Conservation (phyloP, 2,888 invertebrate genomes). For the Scaptodrosophila latifasciaeformis region DNA sequence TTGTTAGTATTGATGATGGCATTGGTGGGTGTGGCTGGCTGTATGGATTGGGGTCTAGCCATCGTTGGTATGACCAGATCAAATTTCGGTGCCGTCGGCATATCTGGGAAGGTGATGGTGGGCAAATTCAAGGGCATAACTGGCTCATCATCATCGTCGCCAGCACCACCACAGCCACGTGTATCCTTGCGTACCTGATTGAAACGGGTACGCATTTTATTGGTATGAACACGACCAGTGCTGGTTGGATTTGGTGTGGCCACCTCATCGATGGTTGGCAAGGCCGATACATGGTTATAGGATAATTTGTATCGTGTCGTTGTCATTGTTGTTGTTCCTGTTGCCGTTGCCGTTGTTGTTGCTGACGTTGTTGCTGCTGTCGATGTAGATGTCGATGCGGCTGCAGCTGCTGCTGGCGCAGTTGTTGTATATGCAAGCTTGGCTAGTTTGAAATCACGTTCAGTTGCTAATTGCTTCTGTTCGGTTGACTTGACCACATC, state of each 20-base stretch:
- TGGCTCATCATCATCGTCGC: slow-evolving; percentile 71
- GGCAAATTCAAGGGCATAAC: slow-evolving; percentile 77
- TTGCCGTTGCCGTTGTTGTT: slow-evolving; percentile 34
- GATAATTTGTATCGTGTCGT: background rate
- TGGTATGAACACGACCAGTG: slow-evolving; percentile 30
- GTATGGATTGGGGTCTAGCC: slow-evolving; percentile 9
- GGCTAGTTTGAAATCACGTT: background rate
- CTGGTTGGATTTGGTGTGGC: background rate
- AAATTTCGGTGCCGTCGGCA: slow-evolving; percentile 72
- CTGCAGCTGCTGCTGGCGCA: slow-evolving; percentile 3
- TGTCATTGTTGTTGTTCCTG: slow-evolving; percentile 29
- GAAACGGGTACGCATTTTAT: slow-evolving; percentile 48
- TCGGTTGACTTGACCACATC: slow-evolving; percentile 1
- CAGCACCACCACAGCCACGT: too few species aligned
- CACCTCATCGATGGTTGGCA: too few species aligned
- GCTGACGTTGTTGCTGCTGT: too few species aligned
- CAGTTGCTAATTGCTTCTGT: background rate
- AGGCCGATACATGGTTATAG: too few species aligned
- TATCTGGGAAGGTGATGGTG: slow-evolving; percentile 73
- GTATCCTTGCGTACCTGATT: slow-evolving; percentile 49
- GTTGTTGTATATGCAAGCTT: slow-evolving; percentile 3
- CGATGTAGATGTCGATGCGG: background rate
- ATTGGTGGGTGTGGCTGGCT: slow-evolving; percentile 27
- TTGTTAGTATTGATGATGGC: slow-evolving; percentile 9
- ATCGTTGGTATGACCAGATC: slow-evolving; percentile 58